Conservation (phyloP, 2,113 vertebrate genomes). For the Climacteris rufus region DNA sequence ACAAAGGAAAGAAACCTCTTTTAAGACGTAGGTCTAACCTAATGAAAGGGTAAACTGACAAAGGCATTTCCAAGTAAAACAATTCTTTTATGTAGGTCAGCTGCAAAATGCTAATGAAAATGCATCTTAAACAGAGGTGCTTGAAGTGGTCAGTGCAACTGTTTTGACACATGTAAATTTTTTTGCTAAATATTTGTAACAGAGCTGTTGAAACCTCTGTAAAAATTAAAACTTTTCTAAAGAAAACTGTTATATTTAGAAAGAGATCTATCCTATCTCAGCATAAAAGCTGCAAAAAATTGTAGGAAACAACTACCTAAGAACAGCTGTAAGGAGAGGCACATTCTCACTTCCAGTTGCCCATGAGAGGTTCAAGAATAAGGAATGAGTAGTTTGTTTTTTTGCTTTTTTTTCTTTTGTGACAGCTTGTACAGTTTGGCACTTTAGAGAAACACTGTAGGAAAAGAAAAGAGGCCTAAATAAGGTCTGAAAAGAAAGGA, state of each 20-base stretch:
- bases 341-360: not conserved
- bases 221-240: not conserved
- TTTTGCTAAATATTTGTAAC: not conserved
- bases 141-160: not conserved
- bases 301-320: not conserved
- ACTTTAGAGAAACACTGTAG: not conserved
- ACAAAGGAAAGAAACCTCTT: not conserved
- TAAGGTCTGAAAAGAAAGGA: conserved; percentile 52
- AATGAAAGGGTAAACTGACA: not conserved
- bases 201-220: not conserved
- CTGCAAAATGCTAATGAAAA: conserved; percentile 3
- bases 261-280: not conserved
- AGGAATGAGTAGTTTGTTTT: conserved; percentile 9
- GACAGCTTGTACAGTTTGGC: conserved; percentile 49
- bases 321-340: not conserved
- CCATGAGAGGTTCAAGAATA: not conserved
- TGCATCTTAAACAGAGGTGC: not conserved
- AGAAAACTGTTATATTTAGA: not conserved
- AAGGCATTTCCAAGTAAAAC: conserved; percentile 26
- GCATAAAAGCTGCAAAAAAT: not conserved
- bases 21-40: not conserved
- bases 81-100: conserved; percentile 24
- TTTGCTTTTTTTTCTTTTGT: not conserved
- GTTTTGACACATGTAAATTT: not conserved
- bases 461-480: conserved; percentile 62